A percentile compares a stretch with the other conserved stretches of the same genome.
Conservation (phyloP, 1,140 invertebrate species). For the Cecropterus lyciades region DNA sequence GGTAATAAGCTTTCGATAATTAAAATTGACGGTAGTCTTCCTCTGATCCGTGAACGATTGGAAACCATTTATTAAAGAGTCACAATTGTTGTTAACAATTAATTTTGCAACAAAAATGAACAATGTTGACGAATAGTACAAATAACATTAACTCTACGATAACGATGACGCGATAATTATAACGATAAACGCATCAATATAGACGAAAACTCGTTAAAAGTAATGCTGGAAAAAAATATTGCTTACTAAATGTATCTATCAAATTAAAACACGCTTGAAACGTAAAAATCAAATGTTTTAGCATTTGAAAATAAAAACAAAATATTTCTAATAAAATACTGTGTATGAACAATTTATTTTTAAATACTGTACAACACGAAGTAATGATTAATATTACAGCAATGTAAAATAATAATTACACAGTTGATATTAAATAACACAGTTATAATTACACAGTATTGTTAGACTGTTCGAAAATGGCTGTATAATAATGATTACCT, state of each 20-base stretch:
- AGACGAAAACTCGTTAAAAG: neutral
- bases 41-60: conserved; percentile 19
- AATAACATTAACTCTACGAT: neutral
- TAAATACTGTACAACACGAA: no score
- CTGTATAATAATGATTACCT: conserved; percentile 6
- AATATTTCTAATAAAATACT: no score
- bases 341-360: no score
- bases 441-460: no score
- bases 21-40: conserved; percentile 26
- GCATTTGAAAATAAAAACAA: no score
- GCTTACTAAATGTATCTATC: no score
- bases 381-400: conserved; percentile 3
- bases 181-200: neutral
- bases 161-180: neutral
- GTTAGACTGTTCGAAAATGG: conserved; percentile 5
- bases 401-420: no score
- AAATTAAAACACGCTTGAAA: no score
- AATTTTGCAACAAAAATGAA: neutral
- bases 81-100: neutral
- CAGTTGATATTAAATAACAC: no score
- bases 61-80: conserved; percentile 5
- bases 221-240: no score
- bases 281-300: no score
- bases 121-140: neutral
- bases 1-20: conserved; percentile 8